Base-by-base conservation (phyloP, 2,888 invertebrate genomes). In the Chymomyza procnemis region DNA sequence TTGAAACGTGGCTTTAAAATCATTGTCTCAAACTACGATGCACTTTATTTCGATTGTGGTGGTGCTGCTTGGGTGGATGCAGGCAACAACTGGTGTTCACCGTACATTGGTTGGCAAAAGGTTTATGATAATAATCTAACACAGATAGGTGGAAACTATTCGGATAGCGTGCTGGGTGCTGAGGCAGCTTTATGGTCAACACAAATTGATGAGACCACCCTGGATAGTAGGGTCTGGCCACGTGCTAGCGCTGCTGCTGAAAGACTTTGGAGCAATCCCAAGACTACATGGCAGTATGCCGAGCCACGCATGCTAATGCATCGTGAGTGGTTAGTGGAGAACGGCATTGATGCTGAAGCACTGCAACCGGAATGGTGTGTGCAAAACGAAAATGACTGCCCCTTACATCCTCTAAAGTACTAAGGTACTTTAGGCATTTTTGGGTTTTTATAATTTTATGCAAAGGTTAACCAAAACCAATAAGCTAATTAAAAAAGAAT, bases 111-210 rank as follows among this genome's bases (percentile, higher is more conserved):
- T 2, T 97, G 97, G 97, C 96, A 97, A 90, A 94, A 94, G 84
- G 94, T 97, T 1, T 97, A 97, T 80, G 93, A 94, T 34, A 97
- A 97, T 89, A 94, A 93, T 72, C 95, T 95, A 0, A 91, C 92
- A 21, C 84, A 89, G 6, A 93, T 96, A 71, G 93, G 92, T 16
- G 91, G 92, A 1, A 91, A 92, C 2, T 90, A 93, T 73, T 91
- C 91, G 34, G 89, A 93, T 55, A 92, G 93, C 69, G 88, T 93
- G 63, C 78, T 92, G 91, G 97, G 97, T 12, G 94, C 94, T 0
- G 97, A 97, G 90, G 96, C 95, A 0, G 93, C 96, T 2, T 91
- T 97, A 67, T 97, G 97, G 97, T 94, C 96, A 0, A 97, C 97
- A 89, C 97, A 96, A 88, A 93, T 94, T 1, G 96, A 96, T 88